Evolutionary conservation across 35 echinoderm and acorn worm genomes (phyloP).

Genomic region (Eucidaris tribuloides): DNA sequence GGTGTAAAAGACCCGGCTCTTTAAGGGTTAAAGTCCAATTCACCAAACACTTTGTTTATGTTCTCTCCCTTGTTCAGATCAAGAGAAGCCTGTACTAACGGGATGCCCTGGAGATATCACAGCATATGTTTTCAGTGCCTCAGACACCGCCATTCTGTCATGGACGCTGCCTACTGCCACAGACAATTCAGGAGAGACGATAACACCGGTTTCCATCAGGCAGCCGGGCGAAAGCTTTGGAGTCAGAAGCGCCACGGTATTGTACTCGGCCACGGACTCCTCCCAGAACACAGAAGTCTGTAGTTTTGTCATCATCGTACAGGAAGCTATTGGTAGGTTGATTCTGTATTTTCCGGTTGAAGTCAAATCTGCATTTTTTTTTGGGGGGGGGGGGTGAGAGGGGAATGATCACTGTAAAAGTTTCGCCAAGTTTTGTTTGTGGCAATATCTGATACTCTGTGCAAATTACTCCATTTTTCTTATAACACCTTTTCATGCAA

Average conservation of each 20-base stretch:
- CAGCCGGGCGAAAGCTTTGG: conserved; percentile 1
- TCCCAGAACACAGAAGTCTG: conserved; percentile 19
- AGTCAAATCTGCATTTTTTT: too few species aligned
- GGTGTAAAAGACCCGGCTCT: not conserved
- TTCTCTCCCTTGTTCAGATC: not conserved
- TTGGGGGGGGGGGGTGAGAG: not conserved
- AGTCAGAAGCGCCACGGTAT: not conserved
- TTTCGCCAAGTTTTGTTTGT: not conserved
- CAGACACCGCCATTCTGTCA: conserved; percentile 1
- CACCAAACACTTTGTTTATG: not conserved
- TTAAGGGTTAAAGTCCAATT: not conserved
- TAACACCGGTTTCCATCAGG: not conserved
- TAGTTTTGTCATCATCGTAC: conserved; percentile 50
- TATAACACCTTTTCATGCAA: not conserved
- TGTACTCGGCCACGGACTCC: conserved; percentile 42
- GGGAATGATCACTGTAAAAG: not conserved
- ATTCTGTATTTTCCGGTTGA: too few species aligned
- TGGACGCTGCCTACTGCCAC: conserved; percentile 40
- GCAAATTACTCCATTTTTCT: not conserved
- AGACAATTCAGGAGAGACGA: conserved; percentile 35
- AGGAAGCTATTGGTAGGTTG: conserved; percentile 23
- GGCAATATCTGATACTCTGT: not conserved
- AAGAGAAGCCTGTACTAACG: conserved; percentile 13
- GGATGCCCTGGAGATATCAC: conserved; percentile 31
- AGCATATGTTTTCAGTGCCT: not conserved